phyloP scores from a whole-genome alignment of 1,140 invertebrate species.

The Acyrthosiphon pisum region DNA sequence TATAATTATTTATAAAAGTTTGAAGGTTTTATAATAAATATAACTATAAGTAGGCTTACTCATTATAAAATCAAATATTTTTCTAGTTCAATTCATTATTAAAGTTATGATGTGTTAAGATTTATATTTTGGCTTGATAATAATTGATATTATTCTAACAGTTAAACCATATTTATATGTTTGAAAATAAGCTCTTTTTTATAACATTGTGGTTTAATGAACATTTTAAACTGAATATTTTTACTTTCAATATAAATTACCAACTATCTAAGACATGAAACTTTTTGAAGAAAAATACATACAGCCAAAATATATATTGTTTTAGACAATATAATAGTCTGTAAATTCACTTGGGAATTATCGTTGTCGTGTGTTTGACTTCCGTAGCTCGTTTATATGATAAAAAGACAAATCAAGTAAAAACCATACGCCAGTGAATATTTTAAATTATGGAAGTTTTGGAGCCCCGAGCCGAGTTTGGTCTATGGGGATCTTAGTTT shows the following conservation, averaged over 20 bases:
- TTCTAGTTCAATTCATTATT: background rate
- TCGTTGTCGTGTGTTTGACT: background rate
- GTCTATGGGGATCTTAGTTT: background rate
- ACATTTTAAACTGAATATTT: background rate
- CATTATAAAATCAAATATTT: background rate
- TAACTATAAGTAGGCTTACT: too few species aligned
- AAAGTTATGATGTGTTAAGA: background rate
- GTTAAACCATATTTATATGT: background rate
- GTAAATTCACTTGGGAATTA: constrained; percentile 1
- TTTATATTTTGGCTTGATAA: background rate
- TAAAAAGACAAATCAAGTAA: background rate
- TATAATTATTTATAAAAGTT: too few species aligned
- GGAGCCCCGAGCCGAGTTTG: background rate
- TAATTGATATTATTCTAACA: background rate
- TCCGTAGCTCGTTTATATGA: background rate
- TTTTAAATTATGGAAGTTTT: constrained; percentile 29
- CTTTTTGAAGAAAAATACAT: background rate
- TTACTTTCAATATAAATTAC: constrained; percentile 1
- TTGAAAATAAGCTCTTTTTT: background rate
- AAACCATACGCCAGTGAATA: background rate
- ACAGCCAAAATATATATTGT: constrained; percentile 4
- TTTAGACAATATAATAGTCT: constrained; percentile 21
- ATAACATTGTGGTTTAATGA: background rate
- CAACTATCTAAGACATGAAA: background rate
- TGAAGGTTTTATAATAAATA: background rate